phyloP scores from a whole-genome alignment of 2,797 vertebrate genomes.

The Heteromormyrus szaboi region DNA sequence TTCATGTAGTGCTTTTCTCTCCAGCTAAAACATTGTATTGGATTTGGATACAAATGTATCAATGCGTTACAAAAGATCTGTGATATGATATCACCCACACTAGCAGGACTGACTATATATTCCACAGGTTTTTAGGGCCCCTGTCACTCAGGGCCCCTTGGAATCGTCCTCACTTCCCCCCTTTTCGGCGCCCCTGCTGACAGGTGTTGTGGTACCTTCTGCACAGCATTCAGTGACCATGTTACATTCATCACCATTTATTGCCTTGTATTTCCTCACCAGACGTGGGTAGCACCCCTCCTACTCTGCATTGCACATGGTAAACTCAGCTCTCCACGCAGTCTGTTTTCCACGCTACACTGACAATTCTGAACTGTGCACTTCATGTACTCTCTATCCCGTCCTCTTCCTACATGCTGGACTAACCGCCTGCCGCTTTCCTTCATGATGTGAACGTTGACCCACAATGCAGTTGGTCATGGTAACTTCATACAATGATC shows the following conservation, averaged over 20 bases:
- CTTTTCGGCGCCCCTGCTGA: background rate
- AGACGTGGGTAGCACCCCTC: background rate
- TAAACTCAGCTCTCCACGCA: background rate
- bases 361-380: background rate
- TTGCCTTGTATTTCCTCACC: background rate
- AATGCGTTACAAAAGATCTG: background rate
- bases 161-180: background rate
- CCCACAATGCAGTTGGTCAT: background rate
- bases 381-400: background rate
- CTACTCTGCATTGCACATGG: background rate
- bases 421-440: background rate
- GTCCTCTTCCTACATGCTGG: background rate
- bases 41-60: background rate
- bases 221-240: background rate
- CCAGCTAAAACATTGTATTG: background rate
- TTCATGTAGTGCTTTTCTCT: background rate
- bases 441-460: background rate
- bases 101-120: background rate
- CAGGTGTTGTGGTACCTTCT: background rate
- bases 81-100: background rate
- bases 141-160: background rate
- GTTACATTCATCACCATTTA: background rate
- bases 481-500: background rate
- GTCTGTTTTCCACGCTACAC: background rate
- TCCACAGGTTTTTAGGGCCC: background rate